Evolutionary conservation across 2,113 vertebrate genomes (phyloP), one percentile per base, ranked within the genome.

Genomic region (Synchiropus splendidus): DNA sequence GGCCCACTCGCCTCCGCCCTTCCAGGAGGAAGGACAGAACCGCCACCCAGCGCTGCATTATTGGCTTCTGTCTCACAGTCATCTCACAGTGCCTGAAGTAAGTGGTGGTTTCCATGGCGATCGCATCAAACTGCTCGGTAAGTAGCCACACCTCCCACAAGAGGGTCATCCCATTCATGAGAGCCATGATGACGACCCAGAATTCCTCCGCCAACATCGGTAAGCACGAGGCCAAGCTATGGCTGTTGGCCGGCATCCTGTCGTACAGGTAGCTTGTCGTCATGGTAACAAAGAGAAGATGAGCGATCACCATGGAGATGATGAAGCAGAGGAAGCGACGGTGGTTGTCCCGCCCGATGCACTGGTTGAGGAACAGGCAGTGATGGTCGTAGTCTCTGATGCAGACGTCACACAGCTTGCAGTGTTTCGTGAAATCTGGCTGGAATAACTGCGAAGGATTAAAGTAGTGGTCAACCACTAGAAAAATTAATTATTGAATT

Each of bases 351-450:
- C 45, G 70, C 14, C 85, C 87, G 3, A 89, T 18, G 46, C 87
- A 89, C 14, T 67, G 67, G 67, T 87, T 86, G 30, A 89, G 79
- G 63, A 87, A 88, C 48, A 89, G 83, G 67, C 87, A 89, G 72
- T 89, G 87, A 54, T 89, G 87, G 68, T 89, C 85, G 2, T 84
- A 87, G 61, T 85, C 80, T 58, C 75, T 70, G n/a, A 89, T 68
- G 61, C 87, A 89, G 47, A 73, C 12, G 1, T 83, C 78, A 42
- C 87, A 89, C 47, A 89, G 77, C 54, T 79, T 85, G 47, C 87
- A 89, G 76, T 89, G 87, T 62, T 85, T 89, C 3, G 80, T 77
- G 56, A 46, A 64, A 52, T 86, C 83, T 1, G 81, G 80, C 40
- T 69, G 80, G 60, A 88, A 82, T 31, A 87, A 31, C 87, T 88